Evolutionary conservation across 2,797 vertebrate genomes (phyloP).

Genomic region (Sebastes iracundus): DNA sequence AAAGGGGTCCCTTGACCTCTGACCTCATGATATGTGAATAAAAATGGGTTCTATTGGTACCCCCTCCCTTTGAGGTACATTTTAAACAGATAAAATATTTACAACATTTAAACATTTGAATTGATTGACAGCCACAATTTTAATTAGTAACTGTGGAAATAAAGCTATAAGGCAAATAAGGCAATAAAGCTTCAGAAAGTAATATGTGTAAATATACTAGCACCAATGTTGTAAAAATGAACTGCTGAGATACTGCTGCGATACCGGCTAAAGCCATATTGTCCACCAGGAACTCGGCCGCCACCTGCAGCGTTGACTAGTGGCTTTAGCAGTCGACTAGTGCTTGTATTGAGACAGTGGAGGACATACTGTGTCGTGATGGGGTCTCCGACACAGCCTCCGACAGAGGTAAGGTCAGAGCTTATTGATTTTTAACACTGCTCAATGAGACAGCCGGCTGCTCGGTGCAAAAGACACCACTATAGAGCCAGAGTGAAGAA

Average conservation of each 20-base stretch:
- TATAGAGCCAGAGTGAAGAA: slow-evolving; percentile 44
- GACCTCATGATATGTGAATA: too few relatives aligned
- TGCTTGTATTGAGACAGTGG: slow-evolving; percentile 36
- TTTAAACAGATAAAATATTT: too few relatives aligned
- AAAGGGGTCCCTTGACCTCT: too few relatives aligned
- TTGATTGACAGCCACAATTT: too few relatives aligned
- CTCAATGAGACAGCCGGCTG: slow-evolving; percentile 58
- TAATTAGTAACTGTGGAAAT: background rate
- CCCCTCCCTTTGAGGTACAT: background rate
- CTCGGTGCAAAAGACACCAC: slow-evolving; percentile 49
- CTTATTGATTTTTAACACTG: slow-evolving; percentile 80
- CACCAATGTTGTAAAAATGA: background rate
- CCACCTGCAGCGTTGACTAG: slow-evolving; percentile 12
- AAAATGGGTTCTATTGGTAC: too few relatives aligned
- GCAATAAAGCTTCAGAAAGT: background rate
- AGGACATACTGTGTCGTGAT: slow-evolving; percentile 62
- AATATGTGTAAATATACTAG: background rate
- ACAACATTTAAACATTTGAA: too few relatives aligned
- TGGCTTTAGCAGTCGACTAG: slow-evolving; percentile 41
- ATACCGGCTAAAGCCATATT: background rate
- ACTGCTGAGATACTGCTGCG: slow-evolving; percentile 2
- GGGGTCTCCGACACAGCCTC: slow-evolving; percentile 71
- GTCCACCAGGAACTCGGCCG: slow-evolving; percentile 8
- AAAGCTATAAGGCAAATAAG: background rate
- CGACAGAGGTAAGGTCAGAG: slow-evolving; percentile 79